Evolutionary conservation across 2,888 invertebrate genomes (phyloP).

Genomic region (Acanthosepion pharaonis): DNA sequence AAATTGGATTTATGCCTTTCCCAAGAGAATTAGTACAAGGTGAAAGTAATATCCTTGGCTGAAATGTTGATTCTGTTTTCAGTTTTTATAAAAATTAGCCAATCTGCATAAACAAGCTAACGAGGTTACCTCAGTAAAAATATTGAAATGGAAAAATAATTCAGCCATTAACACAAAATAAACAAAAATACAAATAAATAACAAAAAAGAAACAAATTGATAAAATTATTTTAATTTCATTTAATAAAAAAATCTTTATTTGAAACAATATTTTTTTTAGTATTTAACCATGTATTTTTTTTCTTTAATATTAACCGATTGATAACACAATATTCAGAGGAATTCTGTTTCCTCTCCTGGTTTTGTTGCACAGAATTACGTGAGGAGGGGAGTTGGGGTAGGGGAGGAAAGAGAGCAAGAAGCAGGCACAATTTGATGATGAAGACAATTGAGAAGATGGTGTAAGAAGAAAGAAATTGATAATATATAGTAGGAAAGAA

Average conservation of each 20-base stretch:
- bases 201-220: neutral
- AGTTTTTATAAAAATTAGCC: too few relatives aligned
- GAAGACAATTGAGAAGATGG: too few relatives aligned
- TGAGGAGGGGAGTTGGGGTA: neutral
- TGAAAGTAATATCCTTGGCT: too few relatives aligned
- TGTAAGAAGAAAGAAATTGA: neutral
- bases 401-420: neutral
- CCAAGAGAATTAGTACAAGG: too few relatives aligned
- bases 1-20: too few relatives aligned
- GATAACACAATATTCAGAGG: too few relatives aligned
- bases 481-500: neutral
- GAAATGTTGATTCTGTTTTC: too few relatives aligned
- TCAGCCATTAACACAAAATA: neutral
- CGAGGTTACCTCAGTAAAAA: too few relatives aligned
- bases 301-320: neutral
- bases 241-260: conserved; percentile 10
- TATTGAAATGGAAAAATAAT: too few relatives aligned
- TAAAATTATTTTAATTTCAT: neutral
- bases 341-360: too few relatives aligned
- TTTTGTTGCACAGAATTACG: too few relatives aligned
- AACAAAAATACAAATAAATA: neutral
- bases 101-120: too few relatives aligned
- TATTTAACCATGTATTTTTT: neutral
- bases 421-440: neutral
- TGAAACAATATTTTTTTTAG: neutral